phyloP scores from a whole-genome alignment of 2,888 invertebrate genomes.

The Trisateles emortualis region DNA sequence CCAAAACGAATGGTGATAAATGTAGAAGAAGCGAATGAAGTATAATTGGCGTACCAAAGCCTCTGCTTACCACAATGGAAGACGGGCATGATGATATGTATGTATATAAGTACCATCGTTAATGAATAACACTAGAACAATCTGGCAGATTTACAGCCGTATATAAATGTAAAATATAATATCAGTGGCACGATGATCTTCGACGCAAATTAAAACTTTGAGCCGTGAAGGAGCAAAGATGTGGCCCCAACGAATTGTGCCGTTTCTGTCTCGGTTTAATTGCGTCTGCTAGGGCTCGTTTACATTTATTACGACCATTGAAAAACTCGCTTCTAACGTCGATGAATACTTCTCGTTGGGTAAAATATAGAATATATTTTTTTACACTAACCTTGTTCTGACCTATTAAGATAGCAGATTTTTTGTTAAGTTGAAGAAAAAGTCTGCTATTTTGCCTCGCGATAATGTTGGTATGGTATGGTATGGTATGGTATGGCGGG shows the following conservation, averaged over 20 bases:
- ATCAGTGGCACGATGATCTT: slow-evolving; percentile 60
- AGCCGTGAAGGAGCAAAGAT: slow-evolving; percentile 59
- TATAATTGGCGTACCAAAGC: too few relatives aligned
- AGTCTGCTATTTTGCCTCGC: slow-evolving; percentile 1
- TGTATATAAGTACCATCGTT: neutral
- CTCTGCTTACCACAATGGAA: too few relatives aligned
- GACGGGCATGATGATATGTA: too few relatives aligned
- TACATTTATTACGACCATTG: slow-evolving; percentile 70
- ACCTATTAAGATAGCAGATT: slow-evolving; percentile 20
- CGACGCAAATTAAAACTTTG: slow-evolving; percentile 70
- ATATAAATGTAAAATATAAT: slow-evolving; percentile 58
- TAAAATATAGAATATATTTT: slow-evolving; percentile 26
- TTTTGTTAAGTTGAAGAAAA: too few relatives aligned
- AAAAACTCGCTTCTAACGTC: slow-evolving; percentile 56
- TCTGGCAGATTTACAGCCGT: slow-evolving; percentile 7
- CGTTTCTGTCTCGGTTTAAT: slow-evolving; percentile 65
- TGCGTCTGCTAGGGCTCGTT: slow-evolving; percentile 63
- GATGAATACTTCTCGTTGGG: slow-evolving; percentile 48
- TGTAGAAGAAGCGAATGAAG: too few relatives aligned
- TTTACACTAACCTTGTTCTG: slow-evolving; percentile 26
- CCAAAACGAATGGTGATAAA: too few relatives aligned
- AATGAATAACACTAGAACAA: slow-evolving; percentile 2
- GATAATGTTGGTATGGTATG: slow-evolving; percentile 10
- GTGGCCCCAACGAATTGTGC: slow-evolving; percentile 61
- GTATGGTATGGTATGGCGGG: too few relatives aligned